Evolutionary conservation across 2,797 vertebrate species (phyloP).

Genomic region (Emydoidea blandingii): DNA sequence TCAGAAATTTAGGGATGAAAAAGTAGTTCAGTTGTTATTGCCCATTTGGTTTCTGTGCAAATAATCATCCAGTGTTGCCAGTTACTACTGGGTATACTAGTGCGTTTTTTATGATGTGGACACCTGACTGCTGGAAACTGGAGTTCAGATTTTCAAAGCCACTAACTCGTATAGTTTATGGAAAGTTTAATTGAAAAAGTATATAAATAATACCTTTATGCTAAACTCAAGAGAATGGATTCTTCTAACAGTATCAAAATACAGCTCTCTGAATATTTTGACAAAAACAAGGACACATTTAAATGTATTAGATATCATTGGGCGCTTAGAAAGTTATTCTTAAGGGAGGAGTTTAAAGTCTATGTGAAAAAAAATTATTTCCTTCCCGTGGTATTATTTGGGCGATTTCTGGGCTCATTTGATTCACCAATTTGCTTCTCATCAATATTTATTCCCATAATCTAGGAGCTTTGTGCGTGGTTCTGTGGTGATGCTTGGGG

Average conservation of each 20-base stretch:
- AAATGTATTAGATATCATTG: constrained; percentile 54
- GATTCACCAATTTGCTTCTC: constrained; percentile 42
- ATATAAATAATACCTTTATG: neutral
- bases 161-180: neutral
- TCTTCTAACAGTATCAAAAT: neutral
- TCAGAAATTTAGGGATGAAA: neutral
- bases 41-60: neutral
- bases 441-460: constrained; percentile 56
- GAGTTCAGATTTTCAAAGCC: constrained; percentile 39
- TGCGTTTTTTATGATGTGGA: neutral
- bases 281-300: constrained; percentile 61
- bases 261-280: constrained; percentile 50
- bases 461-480: neutral
- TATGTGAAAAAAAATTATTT: constrained; percentile 66
- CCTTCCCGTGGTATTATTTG: constrained; percentile 38
- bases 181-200: constrained; percentile 17
- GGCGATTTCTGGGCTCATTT: constrained; percentile 58
- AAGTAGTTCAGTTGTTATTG: neutral
- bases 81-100: neutral
- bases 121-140: constrained; percentile 42
- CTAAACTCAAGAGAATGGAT: constrained; percentile 3
- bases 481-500: neutral
- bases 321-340: constrained; percentile 54
- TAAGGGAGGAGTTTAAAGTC: constrained; percentile 51
- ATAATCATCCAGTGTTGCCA: neutral